A percentile compares a stretch with the other conserved stretches of the same genome.
These are phyloP conservation scores for Oreocharis arfaki DNA, from an alignment of 2,113 vertebrate genomes.

Conservation along the genomic window DNA sequence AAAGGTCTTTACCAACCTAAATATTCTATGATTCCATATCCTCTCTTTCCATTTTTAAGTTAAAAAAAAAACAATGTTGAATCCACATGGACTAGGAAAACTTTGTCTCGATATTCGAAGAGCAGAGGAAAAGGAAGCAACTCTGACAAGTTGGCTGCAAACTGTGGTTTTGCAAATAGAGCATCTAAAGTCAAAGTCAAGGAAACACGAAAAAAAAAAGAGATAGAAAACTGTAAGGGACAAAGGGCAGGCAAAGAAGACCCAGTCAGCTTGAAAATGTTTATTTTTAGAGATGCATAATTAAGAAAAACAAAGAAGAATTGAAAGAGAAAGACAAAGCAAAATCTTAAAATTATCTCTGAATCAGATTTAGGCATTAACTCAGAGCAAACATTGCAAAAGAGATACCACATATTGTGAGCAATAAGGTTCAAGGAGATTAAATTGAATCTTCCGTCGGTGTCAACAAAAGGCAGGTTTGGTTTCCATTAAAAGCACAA, in stretches of 20 bases:
- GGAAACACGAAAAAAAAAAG: not conserved
- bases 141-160: not conserved
- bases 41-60: not conserved
- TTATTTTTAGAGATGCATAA: not conserved
- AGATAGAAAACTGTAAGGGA: not conserved
- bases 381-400: not conserved
- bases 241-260: not conserved
- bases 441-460: not conserved
- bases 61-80: not conserved
- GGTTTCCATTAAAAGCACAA: not conserved
- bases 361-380: not conserved
- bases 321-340: not conserved
- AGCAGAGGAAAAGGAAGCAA: not conserved
- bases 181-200: not conserved
- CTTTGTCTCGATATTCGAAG: not conserved
- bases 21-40: too few relatives aligned
- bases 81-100: not conserved
- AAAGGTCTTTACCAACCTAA: not conserved
- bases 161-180: not conserved
- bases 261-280: not conserved
- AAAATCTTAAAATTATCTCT: not conserved
- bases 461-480: not conserved
- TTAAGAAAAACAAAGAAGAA: not conserved
- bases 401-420: not conserved
- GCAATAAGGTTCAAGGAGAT: not conserved